Base-by-base conservation (phyloP, 2,797 vertebrate species). In the Myotis vivesi region DNA sequence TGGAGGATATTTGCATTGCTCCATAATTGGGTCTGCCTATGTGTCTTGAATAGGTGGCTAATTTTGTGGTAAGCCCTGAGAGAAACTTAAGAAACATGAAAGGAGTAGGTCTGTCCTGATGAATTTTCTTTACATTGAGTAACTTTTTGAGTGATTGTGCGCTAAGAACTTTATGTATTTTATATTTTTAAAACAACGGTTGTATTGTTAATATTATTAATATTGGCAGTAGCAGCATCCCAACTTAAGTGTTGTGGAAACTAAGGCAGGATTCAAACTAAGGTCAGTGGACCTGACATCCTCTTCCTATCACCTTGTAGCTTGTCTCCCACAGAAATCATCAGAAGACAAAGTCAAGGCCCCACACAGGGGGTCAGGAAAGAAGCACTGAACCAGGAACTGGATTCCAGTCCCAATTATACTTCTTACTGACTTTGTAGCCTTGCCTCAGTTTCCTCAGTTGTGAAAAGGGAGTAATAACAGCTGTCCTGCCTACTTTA, bases 121-220 rank as follows among this genome's bases (percentile, higher is more conserved):
- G 36, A 62, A 13, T 69, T 85, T 88, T 92, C 33, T 46, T 53
- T 64, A 73, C 3, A 46, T 33, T 73, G 69, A 51, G 22, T 73
- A 59, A 51, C 8, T 28, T 86, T 49, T 73, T 49, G 66, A 64
- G 53, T 69, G 17, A 41, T 55, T 83, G 7, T 3, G 0, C 30
- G 51, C 17, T 76, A 64, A 77, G 55, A 66, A 53, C 44, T 36
- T 68, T 76, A 44, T 3, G 6, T 77, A 91, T 84, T 91, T 91
- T 91, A 68, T 89, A 62, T 91, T 81, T 46, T 89, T 30, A 53
- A 75, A 83, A 83, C 23, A 96, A 22, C 46, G n/a, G 7, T 55
- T 66, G 25, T 23, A 12, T 55, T 82, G 23, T 69, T 89, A 17
- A n/a, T 41, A 68, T 38, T 66, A 57, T 76, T 64, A 49, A 62